Evolutionary conservation across 2,888 invertebrate species (phyloP).

Genomic region (Anthrax anthrax): DNA sequence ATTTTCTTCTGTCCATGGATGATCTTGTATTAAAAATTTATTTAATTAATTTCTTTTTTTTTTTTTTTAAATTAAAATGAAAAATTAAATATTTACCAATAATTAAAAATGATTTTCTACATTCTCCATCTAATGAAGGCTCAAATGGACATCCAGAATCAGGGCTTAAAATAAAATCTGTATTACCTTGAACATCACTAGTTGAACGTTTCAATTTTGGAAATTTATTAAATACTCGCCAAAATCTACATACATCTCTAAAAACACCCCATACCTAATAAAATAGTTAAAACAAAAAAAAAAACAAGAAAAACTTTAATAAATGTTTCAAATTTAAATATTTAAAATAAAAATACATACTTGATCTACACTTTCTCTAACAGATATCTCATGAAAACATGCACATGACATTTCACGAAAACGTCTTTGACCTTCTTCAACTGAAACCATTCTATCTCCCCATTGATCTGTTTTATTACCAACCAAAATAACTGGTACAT

Average conservation of each 20-base stretch:
- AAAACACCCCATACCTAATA: constrained; percentile 58
- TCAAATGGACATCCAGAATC: constrained; percentile 36
- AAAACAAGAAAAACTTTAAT: neutral
- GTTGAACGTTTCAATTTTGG: constrained; percentile 46
- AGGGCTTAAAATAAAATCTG: constrained; percentile 39
- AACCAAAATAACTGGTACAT: constrained; percentile 65
- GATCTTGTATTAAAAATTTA: constrained; percentile 24
- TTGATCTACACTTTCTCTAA: constrained; percentile 69
- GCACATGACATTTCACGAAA: constrained; percentile 68
- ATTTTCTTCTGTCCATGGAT: constrained; percentile 45
- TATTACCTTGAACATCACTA: constrained; percentile 38
- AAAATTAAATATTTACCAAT: constrained; percentile 21
- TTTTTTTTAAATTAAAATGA: neutral
- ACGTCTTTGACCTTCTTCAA: constrained; percentile 57
- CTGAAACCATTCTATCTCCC: constrained; percentile 66
- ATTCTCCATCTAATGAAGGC: constrained; percentile 20
- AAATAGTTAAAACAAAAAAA: neutral
- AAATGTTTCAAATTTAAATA: too few relatives aligned
- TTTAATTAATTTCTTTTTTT: neutral
- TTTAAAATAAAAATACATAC: constrained; percentile 29
- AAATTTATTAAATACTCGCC: constrained; percentile 57
- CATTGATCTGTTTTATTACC: constrained; percentile 68
- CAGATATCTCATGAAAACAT: constrained; percentile 75
- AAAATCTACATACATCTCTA: constrained; percentile 58
- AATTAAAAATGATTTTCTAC: constrained; percentile 29